These are phyloP conservation scores for Noctua pronuba DNA, from an alignment of 2,888 invertebrate genomes.

Conservation along the genomic window DNA sequence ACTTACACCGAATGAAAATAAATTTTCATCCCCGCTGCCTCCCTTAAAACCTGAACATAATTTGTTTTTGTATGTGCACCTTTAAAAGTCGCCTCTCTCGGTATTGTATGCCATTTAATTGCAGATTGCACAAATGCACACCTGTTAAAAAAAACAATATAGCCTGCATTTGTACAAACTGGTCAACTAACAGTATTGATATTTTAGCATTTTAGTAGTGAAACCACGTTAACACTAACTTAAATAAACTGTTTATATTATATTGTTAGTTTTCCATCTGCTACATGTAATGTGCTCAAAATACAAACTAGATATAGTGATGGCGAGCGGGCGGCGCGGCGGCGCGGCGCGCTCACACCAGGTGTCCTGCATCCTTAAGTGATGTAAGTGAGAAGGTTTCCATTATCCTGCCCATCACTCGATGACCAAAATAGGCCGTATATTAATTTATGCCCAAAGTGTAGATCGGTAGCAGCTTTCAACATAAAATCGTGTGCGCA, in stretches of 20 bases:
- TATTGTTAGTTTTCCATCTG: slow-evolving; percentile 46
- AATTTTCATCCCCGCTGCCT: neutral
- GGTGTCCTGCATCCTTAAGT: slow-evolving; percentile 51
- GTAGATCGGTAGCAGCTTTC: slow-evolving; percentile 45
- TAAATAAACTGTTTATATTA: slow-evolving; percentile 5
- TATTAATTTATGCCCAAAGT: slow-evolving; percentile 53
- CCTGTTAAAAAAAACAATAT: neutral
- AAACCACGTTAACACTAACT: slow-evolving; percentile 6
- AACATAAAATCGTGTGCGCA: slow-evolving; percentile 34
- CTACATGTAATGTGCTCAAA: slow-evolving; percentile 39
- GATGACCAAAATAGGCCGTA: slow-evolving; percentile 49
- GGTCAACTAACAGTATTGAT: neutral
- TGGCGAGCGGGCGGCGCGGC: slow-evolving; percentile 2
- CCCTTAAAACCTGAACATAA: neutral
- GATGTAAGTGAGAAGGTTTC: slow-evolving; percentile 42
- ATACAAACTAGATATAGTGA: slow-evolving; percentile 35
- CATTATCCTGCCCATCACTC: slow-evolving; percentile 49
- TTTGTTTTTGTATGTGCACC: neutral
- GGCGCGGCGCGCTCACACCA: slow-evolving; percentile 27
- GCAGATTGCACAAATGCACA: neutral
- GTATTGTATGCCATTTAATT: neutral
- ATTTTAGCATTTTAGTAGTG: neutral
- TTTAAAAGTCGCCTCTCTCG: neutral
- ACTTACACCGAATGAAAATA: neutral
- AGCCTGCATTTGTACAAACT: neutral